A percentile compares a stretch with the other conserved stretches of the same genome.
These are phyloP conservation scores for Arenaria interpres DNA, from an alignment of 2,113 vertebrate species.

Conservation along the genomic window DNA sequence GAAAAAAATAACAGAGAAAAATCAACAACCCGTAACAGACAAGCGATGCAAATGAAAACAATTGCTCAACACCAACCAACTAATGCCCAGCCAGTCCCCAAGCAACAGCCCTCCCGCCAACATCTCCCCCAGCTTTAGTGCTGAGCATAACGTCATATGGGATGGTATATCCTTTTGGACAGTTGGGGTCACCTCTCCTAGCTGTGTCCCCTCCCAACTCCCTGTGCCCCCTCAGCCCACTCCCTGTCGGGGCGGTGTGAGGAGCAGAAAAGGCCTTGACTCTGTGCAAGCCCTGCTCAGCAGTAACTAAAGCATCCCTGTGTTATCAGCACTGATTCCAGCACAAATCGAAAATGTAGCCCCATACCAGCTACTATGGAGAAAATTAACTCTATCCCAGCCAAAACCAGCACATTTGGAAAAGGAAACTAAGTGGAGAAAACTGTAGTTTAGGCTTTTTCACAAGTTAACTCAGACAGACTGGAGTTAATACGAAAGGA, in stretches of 20 bases:
- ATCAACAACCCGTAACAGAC: neutral
- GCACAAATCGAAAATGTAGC: neutral
- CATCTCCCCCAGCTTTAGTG: neutral
- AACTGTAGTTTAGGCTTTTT: neutral
- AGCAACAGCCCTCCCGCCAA: fast-evolving
- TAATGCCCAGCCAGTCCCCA: fast-evolving
- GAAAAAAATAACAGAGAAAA: neutral
- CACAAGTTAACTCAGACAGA: neutral
- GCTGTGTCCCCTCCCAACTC: neutral
- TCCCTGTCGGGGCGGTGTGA: neutral
- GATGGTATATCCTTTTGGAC: too few species aligned
- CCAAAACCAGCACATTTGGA: neutral
- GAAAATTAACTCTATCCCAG: neutral
- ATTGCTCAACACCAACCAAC: neutral
- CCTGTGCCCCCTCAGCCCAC: neutral
- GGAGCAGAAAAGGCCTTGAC: neutral
- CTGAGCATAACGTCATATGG: neutral
- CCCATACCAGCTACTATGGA: neutral
- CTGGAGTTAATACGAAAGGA: neutral
- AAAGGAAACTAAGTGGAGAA: neutral
- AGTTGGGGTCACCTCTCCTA: neutral
- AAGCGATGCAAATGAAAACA: neutral
- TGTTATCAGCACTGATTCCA: neutral
- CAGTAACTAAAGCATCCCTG: neutral
- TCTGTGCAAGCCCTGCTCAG: neutral